Conservation (phyloP, 2,888 invertebrate genomes). For the Sceliomorpha sp. region DNA sequence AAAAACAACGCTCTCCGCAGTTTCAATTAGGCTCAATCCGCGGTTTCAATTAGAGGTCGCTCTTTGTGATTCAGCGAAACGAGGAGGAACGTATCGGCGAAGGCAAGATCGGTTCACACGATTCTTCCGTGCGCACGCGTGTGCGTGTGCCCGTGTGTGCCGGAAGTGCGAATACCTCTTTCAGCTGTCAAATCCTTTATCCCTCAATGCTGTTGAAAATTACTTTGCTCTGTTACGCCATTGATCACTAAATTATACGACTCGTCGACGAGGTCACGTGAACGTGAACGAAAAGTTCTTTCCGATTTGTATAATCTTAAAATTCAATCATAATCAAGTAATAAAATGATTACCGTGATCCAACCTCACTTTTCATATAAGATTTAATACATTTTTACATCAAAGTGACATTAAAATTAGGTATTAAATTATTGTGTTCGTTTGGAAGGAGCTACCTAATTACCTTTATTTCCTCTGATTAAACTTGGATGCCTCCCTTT, state of each 20-base stretch:
- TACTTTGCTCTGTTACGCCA: constrained; percentile 13
- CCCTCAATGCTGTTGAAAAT: constrained; percentile 13
- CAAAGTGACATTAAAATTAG: too few species aligned
- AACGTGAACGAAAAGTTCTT: background rate
- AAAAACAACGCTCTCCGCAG: too few species aligned
- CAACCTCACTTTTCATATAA: too few species aligned
- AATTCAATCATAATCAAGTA: too few species aligned
- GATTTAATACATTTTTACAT: too few species aligned
- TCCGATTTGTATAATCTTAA: too few species aligned
- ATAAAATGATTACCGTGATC: too few species aligned
- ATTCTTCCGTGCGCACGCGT: background rate
- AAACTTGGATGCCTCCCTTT: too few species aligned
- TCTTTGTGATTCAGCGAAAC: constrained; percentile 1
- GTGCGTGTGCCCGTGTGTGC: constrained; percentile 1
- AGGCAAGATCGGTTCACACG: constrained; percentile 8
- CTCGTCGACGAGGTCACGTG: constrained; percentile 4
- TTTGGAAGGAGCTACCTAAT: too few species aligned
- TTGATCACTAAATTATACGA: constrained; percentile 25
- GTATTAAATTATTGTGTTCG: too few species aligned
- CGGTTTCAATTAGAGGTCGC: background rate
- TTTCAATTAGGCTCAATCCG: background rate
- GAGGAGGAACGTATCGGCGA: background rate
- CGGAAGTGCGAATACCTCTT: constrained; percentile 10
- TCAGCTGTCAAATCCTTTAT: constrained; percentile 4
- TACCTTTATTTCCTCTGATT: too few species aligned